phyloP scores from a whole-genome alignment of 2,113 vertebrate genomes.

The Neogale vison region DNA sequence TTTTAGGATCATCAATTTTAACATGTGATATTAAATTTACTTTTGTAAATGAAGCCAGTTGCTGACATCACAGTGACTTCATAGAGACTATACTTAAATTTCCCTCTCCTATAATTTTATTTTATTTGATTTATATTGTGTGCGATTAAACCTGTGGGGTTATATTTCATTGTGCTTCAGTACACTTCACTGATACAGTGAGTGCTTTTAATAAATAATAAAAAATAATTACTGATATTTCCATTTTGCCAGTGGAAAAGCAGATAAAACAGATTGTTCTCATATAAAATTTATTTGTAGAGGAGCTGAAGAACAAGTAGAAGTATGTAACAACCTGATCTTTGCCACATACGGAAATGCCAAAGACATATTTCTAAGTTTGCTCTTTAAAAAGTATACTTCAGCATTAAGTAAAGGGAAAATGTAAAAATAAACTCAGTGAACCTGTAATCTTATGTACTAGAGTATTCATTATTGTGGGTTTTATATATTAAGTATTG shows the following conservation, averaged over 20 bases:
- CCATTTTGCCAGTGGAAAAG: neutral
- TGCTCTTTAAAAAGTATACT: neutral
- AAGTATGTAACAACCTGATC: constrained; percentile 20
- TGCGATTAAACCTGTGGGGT: neutral
- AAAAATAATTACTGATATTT: constrained; percentile 15
- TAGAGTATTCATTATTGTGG: neutral
- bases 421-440: constrained; percentile 31
- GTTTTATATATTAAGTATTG: neutral
- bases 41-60: neutral
- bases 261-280: constrained; percentile 1
- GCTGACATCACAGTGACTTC: neutral
- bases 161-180: neutral
- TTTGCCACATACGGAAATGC: constrained; percentile 4
- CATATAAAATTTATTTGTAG: constrained; percentile 33
- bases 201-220: constrained; percentile 17
- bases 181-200: neutral
- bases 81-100: neutral
- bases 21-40: neutral
- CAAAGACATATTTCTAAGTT: neutral
- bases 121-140: neutral
- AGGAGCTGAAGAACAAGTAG: constrained; percentile 41
- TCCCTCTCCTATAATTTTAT: neutral
- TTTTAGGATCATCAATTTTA: neutral
- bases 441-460: neutral
- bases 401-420: constrained; percentile 18